phyloP scores from a whole-genome alignment of 2,113 vertebrate species.

The Chrysemys picta region DNA sequence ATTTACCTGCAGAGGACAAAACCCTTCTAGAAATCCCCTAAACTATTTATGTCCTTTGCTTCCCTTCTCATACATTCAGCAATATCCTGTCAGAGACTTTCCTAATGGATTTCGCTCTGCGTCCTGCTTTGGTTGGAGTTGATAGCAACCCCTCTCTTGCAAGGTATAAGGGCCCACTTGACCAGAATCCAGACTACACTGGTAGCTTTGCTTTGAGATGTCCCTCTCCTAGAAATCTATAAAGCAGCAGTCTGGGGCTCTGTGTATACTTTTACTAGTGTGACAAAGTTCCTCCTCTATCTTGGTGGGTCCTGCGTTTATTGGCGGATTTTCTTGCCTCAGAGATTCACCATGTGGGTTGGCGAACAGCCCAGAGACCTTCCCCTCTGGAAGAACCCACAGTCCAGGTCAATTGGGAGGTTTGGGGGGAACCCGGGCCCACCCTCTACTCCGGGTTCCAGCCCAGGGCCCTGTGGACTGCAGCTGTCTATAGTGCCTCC shows the following conservation, averaged over 20 bases:
- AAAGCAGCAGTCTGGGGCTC: neutral
- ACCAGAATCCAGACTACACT: neutral
- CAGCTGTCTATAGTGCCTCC: too few species aligned
- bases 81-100: neutral
- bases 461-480: too few species aligned
- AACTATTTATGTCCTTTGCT: neutral
- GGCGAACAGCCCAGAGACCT: too few species aligned
- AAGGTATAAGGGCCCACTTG: neutral
- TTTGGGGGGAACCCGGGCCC: too few species aligned
- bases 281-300: too few species aligned
- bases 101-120: neutral
- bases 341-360: too few species aligned
- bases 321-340: too few species aligned
- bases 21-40: neutral
- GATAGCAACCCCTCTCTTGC: neutral
- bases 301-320: too few species aligned
- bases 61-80: neutral
- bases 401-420: too few species aligned
- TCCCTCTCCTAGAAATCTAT: neutral
- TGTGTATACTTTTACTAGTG: neutral
- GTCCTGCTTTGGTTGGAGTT: neutral
- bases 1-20: neutral
- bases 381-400: too few species aligned
- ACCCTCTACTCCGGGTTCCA: too few species aligned
- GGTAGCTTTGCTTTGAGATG: neutral